Evolutionary conservation across 2,113 vertebrate genomes (phyloP), one percentile per base, ranked within the genome.

Genomic region (Crotalus helleri): DNA sequence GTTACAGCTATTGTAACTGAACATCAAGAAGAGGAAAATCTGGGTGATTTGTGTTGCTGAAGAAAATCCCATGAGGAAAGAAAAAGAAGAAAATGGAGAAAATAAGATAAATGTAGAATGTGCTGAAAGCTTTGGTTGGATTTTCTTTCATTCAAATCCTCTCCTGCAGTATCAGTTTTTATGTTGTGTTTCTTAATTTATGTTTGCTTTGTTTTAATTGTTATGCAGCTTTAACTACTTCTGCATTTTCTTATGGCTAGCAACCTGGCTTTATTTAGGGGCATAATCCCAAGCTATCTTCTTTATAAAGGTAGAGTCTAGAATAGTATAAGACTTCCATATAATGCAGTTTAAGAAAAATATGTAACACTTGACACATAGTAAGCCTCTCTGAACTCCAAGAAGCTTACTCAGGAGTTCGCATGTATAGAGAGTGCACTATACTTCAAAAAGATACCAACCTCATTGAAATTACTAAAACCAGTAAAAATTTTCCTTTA

Each of bases 71-170:
- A 4, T 33, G 81, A 94, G 85, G 46, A 74, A 95, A 55, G 94
- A 29, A 6, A 93, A 94, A 94, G 8, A 94, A 94, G 59, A 46
- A 21, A 29, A 57, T 91, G 87, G 92, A 29, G 94, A 92, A 57
- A 49, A 54, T 89, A 93, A 94, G 59, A 92, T 44, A 90, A 96
- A 29, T 23, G 94, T 88, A 92, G 92, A 95, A 85, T 92, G 85
- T 64, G 94, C 53, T 57, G 87, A 95, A 95, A 92, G n/a, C 3
- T 51, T 93, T 91, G 92, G 29, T 53, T 0, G 85, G 21, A 33
- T 90, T 89, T 86, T 8, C 2, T 94, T 92, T 88, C 44, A 85
- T 55, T 95, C 4, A 53, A 92, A 46, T n/a, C 33, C 2, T 15
- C 29, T 69, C 12, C 64, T 33, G 29, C 58, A 26, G 12, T 69